Conservation (phyloP, 2,113 vertebrate genomes). For the Carassius carassius region DNA sequence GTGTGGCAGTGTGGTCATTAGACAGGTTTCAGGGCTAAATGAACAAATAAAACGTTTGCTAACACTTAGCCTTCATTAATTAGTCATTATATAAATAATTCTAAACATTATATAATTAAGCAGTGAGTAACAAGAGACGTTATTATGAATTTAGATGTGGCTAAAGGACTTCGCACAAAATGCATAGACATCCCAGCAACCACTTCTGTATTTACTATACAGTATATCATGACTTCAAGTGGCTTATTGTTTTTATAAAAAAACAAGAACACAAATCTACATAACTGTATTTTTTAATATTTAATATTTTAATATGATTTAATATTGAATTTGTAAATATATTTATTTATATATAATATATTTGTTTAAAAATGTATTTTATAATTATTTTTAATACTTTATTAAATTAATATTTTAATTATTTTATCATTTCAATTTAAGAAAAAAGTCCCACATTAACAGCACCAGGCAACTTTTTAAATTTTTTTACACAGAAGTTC, state of each 20-base stretch:
- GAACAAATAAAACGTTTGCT: constrained; percentile 2
- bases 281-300: no score
- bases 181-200: background rate
- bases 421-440: background rate
- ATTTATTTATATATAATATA: background rate
- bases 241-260: background rate
- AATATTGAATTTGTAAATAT: background rate
- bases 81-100: constrained; percentile 1
- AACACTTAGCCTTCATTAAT: constrained; percentile 20
- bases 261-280: background rate
- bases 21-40: constrained; percentile 19
- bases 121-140: background rate
- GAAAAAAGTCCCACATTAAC: background rate
- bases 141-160: background rate
- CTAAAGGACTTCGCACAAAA: background rate
- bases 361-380: background rate
- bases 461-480: background rate
- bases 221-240: background rate
- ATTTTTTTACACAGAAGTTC: background rate
- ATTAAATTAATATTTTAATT: background rate
- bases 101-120: background rate
- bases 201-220: background rate
- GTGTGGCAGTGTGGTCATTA: background rate
- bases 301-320: no score
- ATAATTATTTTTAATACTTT: background rate